phyloP scores from a whole-genome alignment of 1,140 invertebrate genomes.

The Drosophila ananassae region DNA sequence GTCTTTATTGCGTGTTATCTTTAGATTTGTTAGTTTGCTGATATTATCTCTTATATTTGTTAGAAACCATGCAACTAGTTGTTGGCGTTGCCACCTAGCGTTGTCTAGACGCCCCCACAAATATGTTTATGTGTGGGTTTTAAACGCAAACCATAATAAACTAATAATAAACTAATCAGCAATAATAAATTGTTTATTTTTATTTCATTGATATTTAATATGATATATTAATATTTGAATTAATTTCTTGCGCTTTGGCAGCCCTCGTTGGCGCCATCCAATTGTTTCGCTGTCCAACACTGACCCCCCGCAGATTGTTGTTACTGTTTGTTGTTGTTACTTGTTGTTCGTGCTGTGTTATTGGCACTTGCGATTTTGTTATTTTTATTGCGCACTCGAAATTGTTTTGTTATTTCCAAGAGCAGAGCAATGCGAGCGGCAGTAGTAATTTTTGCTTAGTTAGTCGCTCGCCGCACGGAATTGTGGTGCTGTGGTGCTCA shows the following conservation, averaged over 20 bases:
- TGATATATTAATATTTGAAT: not conserved
- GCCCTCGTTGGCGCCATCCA: not conserved
- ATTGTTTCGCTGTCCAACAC: not conserved
- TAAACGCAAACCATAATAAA: not conserved
- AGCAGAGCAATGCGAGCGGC: slow-evolving; percentile 35
- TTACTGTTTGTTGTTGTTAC: slow-evolving; percentile 16
- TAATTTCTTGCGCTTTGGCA: not conserved
- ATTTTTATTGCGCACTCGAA: slow-evolving; percentile 81
- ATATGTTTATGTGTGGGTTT: not conserved
- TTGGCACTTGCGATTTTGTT: slow-evolving; percentile 42
- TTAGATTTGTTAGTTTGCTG: not conserved
- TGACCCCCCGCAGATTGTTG: not conserved
- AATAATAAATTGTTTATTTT: not conserved
- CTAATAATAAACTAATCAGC: too few species aligned
- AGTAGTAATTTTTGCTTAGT: slow-evolving; percentile 56
- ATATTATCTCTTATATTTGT: not conserved
- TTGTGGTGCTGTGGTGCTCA: not conserved
- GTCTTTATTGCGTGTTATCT: not conserved
- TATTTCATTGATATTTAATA: not conserved
- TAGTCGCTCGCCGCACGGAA: slow-evolving; percentile 20
- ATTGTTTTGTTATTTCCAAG: slow-evolving; percentile 69
- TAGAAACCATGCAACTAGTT: not conserved
- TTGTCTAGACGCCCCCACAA: not conserved
- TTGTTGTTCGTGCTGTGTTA: slow-evolving; percentile 1
- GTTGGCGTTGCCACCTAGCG: not conserved